These are phyloP conservation scores for Perizoma flavofasciatum DNA, from an alignment of 2,888 invertebrate species.

Conservation along the genomic window DNA sequence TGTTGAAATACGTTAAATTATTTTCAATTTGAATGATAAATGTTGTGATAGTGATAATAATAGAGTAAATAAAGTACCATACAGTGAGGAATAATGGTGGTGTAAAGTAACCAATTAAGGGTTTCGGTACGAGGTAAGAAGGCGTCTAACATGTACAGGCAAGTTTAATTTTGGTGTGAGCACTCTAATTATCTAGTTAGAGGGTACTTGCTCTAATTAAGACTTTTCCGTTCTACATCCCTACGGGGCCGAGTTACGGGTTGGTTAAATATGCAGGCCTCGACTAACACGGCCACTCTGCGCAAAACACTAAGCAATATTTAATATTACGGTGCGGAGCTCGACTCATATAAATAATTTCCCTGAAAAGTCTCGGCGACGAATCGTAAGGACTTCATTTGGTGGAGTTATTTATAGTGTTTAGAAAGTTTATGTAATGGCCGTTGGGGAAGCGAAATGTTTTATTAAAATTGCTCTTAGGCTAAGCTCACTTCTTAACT, in stretches of 20 bases:
- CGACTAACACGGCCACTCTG: conserved; percentile 13
- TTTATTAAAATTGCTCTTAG: not conserved
- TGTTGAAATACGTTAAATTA: too few species aligned
- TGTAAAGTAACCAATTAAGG: too few species aligned
- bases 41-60: too few species aligned
- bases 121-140: too few species aligned
- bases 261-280: conserved; percentile 10
- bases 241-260: not conserved
- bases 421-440: not conserved
- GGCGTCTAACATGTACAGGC: too few species aligned
- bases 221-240: not conserved
- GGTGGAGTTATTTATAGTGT: conserved; percentile 5
- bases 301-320: conserved; percentile 19
- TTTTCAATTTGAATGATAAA: too few species aligned
- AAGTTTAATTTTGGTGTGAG: too few species aligned
- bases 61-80: too few species aligned
- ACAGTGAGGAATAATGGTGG: too few species aligned
- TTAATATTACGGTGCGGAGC: conserved; percentile 16
- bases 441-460: not conserved
- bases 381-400: conserved; percentile 16
- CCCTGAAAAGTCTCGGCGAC: conserved; percentile 13
- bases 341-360: conserved; percentile 20
- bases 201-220: not conserved
- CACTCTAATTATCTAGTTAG: too few species aligned
- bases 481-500: too few species aligned